Base-by-base conservation (phyloP, 2,888 invertebrate species). In the Crematogaster levior region DNA sequence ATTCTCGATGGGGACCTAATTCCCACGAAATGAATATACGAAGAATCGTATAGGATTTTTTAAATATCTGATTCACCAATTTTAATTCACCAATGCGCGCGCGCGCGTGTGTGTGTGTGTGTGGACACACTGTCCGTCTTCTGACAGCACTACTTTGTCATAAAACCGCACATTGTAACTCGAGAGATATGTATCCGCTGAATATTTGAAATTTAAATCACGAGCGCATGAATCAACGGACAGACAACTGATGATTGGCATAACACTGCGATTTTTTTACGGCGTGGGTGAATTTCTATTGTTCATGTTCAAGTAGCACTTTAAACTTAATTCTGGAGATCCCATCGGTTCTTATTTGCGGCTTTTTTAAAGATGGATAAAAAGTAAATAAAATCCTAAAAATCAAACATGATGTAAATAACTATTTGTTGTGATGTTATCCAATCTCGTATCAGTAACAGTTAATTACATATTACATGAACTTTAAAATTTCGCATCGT, bases 121-220 rank as follows among this genome's bases (percentile, higher is more conserved):
- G 15, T 40, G 61, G 86, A 87, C 89, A 85, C 75, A 88, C 84
- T 58, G 81, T 82, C 85, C 86, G 86, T 89, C 86, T 85, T 81
- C 90, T 83, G 89, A 91, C 90, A 91, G 89, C 91, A 83, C 86
- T 88, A 90, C 89, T 92, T 91, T 86, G 90, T 92, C 91, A 90
- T 90, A 91, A 91, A 86, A 86, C 85, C 86, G 82, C 88, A 34
- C 56, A 12, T 85, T 83, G 85, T 84, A 80, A 82, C 79, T 56
- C 75, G 86, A 80, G 84, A 88, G 84, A 30, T 81, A 30, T 81
- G 84, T 83, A 86, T 86, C 84, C 58, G 81, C 79, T 65, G 89
- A 87, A 83, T 87, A 92, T 92, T 92, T 92, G 85, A 92, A 92
- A 89, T 91, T 89, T 86, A 90, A 91, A 92, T 89, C 70, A 81